A percentile compares a stretch with the other conserved stretches of the same genome.
Evolutionary conservation across 2,797 vertebrate genomes (phyloP).

Genomic region (Leptoclinus maculatus): DNA sequence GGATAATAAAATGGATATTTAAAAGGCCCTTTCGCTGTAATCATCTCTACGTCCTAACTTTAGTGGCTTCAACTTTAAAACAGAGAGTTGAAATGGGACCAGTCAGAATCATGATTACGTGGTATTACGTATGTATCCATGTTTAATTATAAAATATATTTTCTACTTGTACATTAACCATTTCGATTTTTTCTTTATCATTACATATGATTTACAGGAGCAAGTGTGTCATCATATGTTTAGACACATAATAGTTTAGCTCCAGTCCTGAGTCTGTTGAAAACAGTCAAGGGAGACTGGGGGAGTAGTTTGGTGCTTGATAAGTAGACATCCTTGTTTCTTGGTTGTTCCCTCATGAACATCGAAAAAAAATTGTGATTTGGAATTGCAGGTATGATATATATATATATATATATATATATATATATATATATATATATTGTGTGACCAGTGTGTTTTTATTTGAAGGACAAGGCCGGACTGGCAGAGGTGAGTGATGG

Average conservation of each 20-base stretch:
- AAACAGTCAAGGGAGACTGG: background rate
- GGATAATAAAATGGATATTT: background rate
- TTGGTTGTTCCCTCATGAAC: conserved; percentile 2
- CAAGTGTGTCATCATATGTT: background rate
- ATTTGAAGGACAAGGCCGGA: conserved; percentile 43
- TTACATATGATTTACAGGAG: background rate
- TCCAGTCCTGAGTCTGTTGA: background rate
- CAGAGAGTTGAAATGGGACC: background rate
- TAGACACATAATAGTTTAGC: conserved; percentile 2
- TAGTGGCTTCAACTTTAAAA: background rate
- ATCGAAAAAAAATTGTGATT: background rate
- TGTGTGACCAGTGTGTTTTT: conserved; percentile 19
- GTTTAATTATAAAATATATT: conserved; percentile 1
- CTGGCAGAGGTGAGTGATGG: conserved; percentile 48
- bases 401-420: conserved; percentile 27
- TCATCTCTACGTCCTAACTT: background rate
- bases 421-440: conserved; percentile 25
- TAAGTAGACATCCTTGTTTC: background rate
- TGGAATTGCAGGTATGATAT: conserved; percentile 24
- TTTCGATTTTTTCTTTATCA: background rate
- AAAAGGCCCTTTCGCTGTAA: background rate
- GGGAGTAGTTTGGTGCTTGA: conserved; percentile 14
- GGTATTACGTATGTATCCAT: background rate
- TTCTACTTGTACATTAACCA: background rate
- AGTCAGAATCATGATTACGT: background rate